phyloP scores from a whole-genome alignment of 2,888 invertebrate genomes.

The Drosophila monieri region DNA sequence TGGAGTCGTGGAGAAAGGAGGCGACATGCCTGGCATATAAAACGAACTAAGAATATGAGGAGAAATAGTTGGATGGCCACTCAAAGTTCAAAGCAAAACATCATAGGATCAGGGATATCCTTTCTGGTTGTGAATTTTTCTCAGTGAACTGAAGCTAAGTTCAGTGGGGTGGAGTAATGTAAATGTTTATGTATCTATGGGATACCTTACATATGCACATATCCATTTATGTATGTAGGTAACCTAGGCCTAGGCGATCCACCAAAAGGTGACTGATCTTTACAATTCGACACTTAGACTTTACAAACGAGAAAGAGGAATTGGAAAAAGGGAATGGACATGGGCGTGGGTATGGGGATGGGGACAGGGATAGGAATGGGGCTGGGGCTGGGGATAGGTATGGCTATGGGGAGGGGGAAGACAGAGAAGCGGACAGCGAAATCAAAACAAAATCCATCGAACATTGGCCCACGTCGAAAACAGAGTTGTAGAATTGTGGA shows the following conservation, averaged over 20 bases:
- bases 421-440: constrained; percentile 48
- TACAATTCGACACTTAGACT: constrained; percentile 79
- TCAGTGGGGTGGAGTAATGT: constrained; percentile 45
- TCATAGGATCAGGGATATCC: background rate
- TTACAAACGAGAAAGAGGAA: constrained; percentile 47
- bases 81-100: background rate
- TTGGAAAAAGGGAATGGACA: constrained; percentile 16
- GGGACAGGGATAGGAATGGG: background rate
- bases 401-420: background rate
- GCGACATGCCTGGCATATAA: constrained; percentile 73
- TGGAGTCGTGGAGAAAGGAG: constrained; percentile 49
- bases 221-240: constrained; percentile 25
- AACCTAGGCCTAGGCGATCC: constrained; percentile 53
- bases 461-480: constrained; percentile 52
- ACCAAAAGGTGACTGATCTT: constrained; percentile 75
- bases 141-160: constrained; percentile 12
- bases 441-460: constrained; percentile 75
- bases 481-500: constrained; percentile 68
- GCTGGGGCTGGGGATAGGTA: background rate
- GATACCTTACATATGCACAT: constrained; percentile 36
- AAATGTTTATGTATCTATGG: constrained; percentile 73
- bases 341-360: constrained; percentile 1
- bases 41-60: constrained; percentile 50
- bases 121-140: background rate
- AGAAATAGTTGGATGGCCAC: too few relatives aligned